Evolutionary conservation across 1,140 invertebrate species (phyloP), one percentile per base, ranked within the genome.

Genomic region (Lordiphosa clarofinis): DNA sequence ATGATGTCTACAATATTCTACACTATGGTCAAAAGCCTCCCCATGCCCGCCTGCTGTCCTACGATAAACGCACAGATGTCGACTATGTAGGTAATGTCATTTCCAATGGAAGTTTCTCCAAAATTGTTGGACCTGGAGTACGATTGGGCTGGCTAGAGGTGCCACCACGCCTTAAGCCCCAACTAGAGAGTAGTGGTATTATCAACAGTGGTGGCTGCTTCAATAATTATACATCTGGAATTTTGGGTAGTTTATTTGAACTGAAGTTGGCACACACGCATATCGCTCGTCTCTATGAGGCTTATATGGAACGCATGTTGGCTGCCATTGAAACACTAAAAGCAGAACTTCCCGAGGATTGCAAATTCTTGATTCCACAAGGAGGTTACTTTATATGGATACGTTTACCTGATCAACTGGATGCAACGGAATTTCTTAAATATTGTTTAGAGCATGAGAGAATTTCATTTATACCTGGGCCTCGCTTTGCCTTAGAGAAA

Each of bases 1-100:
- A 94, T 68, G 93, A 94, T 87, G 92, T 94, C 8, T 94, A 94
- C 43, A 94, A 93, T 74, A 89, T 94, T 9, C 84, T 94, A 0
- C 86, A 91, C 71, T 94, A 92, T 72, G 90, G 87, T 38, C 64
- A 89, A 43, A 69, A 67, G 3, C 73, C 64, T 10, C 88, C 89
- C 15, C 91, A 92, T 9, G 89, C 89, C 33, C 89, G 92, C 56
- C 79, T 94, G 1, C 89, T 92, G 40, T 88, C 90, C 31, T 93
- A 91, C 61, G 93, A 93, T 69, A 63, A 88, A 31, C 66, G 81
- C 9, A 64, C 71, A 4, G 90, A 91, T 81, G 6, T 55, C 0
- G 73, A 89, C 11, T 91, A 89, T 40, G 68, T 69, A 13, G 93
- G 92, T 2, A 90, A 93, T 87, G 90, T 94, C 6, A 88, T 94